Conservation (phyloP, 1,140 invertebrate genomes). For the Lasaia peninsularis region DNA sequence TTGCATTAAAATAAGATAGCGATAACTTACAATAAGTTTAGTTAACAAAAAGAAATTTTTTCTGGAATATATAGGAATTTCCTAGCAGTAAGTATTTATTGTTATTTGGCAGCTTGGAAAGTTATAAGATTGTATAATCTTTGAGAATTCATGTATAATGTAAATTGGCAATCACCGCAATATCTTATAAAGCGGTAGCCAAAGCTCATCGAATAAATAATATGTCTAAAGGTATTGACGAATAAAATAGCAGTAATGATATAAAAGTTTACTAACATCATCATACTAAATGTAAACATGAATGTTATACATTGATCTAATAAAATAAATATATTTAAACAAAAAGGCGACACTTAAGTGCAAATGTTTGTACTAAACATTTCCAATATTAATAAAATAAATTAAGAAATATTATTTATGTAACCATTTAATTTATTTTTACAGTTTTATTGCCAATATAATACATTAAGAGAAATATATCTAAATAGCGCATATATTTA, state of each 20-base stretch:
- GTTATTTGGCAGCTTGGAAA: too few species aligned
- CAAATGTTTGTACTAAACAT: constrained; percentile 9
- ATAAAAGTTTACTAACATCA: constrained; percentile 5
- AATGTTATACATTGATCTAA: constrained; percentile 17
- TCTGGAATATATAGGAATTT: too few species aligned
- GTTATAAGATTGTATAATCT: too few species aligned
- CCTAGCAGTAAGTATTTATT: too few species aligned
- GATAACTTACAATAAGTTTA: too few species aligned
- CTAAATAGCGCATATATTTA: neutral
- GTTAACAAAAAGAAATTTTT: too few species aligned
- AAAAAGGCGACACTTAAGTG: constrained; percentile 15
- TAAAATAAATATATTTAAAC: constrained; percentile 16
- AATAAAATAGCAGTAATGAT: neutral
- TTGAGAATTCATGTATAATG: too few species aligned
- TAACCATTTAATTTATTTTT: neutral
- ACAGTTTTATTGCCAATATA: constrained; percentile 10
- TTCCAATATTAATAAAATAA: neutral
- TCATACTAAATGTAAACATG: constrained; percentile 15
- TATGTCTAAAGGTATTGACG: neutral
- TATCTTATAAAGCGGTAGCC: too few species aligned
- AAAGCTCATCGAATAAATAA: too few species aligned
- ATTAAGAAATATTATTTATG: neutral
- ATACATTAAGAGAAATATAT: constrained; percentile 4
- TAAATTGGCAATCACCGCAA: too few species aligned
- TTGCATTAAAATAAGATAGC: too few species aligned